phyloP scores from a whole-genome alignment of 2,113 vertebrate genomes.

The Anolis carolinensis region DNA sequence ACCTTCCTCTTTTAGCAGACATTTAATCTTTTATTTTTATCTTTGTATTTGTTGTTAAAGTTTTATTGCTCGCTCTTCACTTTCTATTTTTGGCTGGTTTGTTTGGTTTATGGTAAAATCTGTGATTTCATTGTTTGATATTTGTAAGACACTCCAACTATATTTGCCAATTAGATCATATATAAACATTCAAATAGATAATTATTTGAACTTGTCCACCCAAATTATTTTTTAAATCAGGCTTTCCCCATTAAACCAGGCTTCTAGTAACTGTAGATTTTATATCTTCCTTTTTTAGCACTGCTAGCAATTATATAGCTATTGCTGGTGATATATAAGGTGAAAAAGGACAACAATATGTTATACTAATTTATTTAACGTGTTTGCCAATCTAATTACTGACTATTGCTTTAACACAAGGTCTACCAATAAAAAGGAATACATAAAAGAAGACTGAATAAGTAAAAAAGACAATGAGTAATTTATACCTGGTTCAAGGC shows the following conservation, averaged over 20 bases:
- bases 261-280: background rate
- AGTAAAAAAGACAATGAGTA: background rate
- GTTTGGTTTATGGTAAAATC: no score
- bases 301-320: background rate
- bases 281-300: slow-evolving; percentile 34
- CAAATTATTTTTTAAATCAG: background rate
- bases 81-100: no score
- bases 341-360: background rate
- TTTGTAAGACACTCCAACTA: no score
- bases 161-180: accelerated
- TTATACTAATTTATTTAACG: accelerated
- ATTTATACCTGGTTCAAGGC: slow-evolving; percentile 59
- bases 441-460: background rate
- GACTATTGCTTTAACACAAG: background rate
- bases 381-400: background rate
- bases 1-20: no score
- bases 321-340: background rate
- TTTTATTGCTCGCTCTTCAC: no score
- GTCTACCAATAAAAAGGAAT: background rate
- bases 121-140: no score
- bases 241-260: background rate
- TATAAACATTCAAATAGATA: background rate
- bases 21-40: no score
- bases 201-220: background rate
- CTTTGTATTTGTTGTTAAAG: no score